Evolutionary conservation across 2,113 vertebrate genomes (phyloP), one percentile per base, ranked within the genome.

Genomic region (Tetraodon nigroviridis): DNA sequence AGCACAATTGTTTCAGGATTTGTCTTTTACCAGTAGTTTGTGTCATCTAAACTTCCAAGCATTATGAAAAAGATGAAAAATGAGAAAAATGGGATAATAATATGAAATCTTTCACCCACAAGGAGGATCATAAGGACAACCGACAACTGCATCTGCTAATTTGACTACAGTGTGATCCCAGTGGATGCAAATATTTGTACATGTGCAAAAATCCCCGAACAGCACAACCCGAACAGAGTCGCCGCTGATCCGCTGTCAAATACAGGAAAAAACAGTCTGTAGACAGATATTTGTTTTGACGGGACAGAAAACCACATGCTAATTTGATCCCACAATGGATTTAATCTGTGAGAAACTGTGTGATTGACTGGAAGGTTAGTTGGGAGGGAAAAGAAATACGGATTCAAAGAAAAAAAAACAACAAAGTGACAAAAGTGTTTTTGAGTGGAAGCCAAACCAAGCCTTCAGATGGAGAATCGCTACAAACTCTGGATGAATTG

Each of bases 201-300:
- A 71, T 24, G 60, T 22, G 21, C 56, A 1, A 49, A 48, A 52
- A 63, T 60, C 55, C 67, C 65, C 7, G 48, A 18, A 27, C 67
- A 63, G 51, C n/a, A 41, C 62, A 63, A 57, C 61, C 63, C 49
- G 78, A 68, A 73, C 78, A 74, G 48, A 64, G 49, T 41, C 24
- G 6, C 66, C 27, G 71, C 75, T 75, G 68, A 79, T 69, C 69
- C 29, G 61, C 75, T 82, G 73, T 79, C 78, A 82, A 81, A 84
- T 75, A 64, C 47, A 37, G 83, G 67, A 78, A 74, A 74, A 82
- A 84, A 80, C 83, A 82, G 81, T 75, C 73, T 73, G 24, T 44
- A 60, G 61, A 78, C 71, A 82, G 76, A 83, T 80, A 87, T 83
- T 83, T 80, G 76, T 84, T 82, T 69, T 84, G 84, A 79, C 64